phyloP scores from a whole-genome alignment of 2,888 invertebrate species.

The Hirtodrosophila trivittata region DNA sequence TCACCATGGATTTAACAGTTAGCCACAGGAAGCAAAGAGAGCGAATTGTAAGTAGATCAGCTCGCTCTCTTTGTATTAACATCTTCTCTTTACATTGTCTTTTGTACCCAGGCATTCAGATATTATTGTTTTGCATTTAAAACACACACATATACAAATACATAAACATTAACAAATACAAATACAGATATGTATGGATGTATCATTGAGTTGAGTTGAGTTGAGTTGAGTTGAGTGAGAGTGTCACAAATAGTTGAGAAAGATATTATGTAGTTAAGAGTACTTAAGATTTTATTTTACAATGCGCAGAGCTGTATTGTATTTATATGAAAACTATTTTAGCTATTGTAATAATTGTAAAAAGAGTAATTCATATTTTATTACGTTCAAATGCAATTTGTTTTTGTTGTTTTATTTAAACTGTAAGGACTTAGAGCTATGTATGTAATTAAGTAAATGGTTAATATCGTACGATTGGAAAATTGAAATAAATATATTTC shows the following conservation, averaged over 20 bases:
- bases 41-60: slow-evolving; percentile 11
- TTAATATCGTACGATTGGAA: no score
- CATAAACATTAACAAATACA: slow-evolving; percentile 78
- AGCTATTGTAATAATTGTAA: no score
- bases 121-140: no score
- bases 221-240: slow-evolving; percentile 35
- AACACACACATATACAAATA: slow-evolving; percentile 77
- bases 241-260: slow-evolving; percentile 41
- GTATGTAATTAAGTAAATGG: no score
- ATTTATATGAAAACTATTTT: no score
- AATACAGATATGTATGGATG: slow-evolving; percentile 51
- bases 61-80: slow-evolving; percentile 21
- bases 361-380: no score
- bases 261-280: slow-evolving; percentile 30
- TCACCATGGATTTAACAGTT: no score
- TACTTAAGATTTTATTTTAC: slow-evolving; percentile 59
- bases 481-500: slow-evolving; percentile 39
- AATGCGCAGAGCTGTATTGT: slow-evolving; percentile 45
- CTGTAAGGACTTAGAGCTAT: no score
- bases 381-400: slow-evolving; percentile 82
- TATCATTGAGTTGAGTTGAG: slow-evolving; percentile 23
- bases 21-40: no score
- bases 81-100: slow-evolving; percentile 53
- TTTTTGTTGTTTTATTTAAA: slow-evolving; percentile 58
- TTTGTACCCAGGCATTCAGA: no score